Evolutionary conservation across 2,888 invertebrate genomes (phyloP), one percentile per base, ranked within the genome.

Genomic region (Apocheima hispidaria): DNA sequence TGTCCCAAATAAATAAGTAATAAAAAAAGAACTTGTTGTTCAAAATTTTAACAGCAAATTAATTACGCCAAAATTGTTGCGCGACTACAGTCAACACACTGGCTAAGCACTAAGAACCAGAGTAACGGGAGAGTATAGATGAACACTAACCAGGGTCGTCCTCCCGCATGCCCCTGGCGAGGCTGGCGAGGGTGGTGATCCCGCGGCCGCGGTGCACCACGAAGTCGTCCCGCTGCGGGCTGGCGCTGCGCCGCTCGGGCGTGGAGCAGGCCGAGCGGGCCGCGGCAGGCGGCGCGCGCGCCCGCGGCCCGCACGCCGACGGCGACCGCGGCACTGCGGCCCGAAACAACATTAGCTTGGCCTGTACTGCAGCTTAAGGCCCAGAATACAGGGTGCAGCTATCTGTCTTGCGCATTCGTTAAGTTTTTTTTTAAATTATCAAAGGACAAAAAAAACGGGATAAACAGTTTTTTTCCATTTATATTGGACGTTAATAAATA

Each of bases 191-290:
- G 21, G 98, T 98, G 51, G 97, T 96, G 78, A 97, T 94, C 68
- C 95, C 96, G 76, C 95, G 94, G 48, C 96, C 96, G 70, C 96
- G 94, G 87, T 98, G 97, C 64, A 97, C 97, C 43, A 97, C 96
- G 86, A 97, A 98, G 70, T 95, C 95, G 54, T 96, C 96, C 6
- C 95, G 93, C 65, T 88, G 90, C 26, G 91, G 90, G 49, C 87
- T 87, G 64, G 78, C 82, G 71, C 88, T 86, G 50, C 92, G 77
- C 0, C 91, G 75, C 72, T 90, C 91, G 6, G 91, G 92, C 54
- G 90, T 90, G 0, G 91, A 88, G 63, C 90, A 87, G 4, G 89
- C 81, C n/a, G 91, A 91, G 18, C 90, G 82, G 26, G 21, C 40
- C 12, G 1, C 40, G 40, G 70, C 75, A 53, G 33, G 67, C 67